Evolutionary conservation across 2,888 invertebrate genomes (phyloP).

Genomic region (Chrysina gloriosa): DNA sequence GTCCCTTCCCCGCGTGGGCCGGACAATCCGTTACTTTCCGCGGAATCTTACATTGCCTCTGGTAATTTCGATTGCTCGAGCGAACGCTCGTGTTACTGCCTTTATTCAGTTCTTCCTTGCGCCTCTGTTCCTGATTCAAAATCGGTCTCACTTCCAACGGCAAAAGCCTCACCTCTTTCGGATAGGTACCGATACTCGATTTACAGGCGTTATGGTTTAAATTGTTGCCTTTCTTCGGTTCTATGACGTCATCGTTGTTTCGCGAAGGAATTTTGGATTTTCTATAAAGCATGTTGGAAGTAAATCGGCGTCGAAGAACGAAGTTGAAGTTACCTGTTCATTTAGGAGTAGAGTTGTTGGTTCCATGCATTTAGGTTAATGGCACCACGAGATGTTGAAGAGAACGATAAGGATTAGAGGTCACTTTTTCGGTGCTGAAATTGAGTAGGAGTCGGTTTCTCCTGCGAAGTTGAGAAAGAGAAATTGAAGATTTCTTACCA

Average conservation of each 20-base stretch:
- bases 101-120: background rate
- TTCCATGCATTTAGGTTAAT: slow-evolving; percentile 4
- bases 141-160: slow-evolving; percentile 41
- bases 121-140: slow-evolving; percentile 24
- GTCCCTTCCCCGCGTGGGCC: background rate
- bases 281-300: background rate
- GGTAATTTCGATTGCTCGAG: background rate
- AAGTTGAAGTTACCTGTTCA: slow-evolving; percentile 23
- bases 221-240: slow-evolving; percentile 22
- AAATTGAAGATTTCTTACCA: background rate
- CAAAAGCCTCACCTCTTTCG: slow-evolving; percentile 36
- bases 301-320: background rate
- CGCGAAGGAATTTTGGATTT: background rate
- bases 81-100: background rate
- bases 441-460: background rate
- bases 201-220: slow-evolving; percentile 30
- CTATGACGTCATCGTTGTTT: slow-evolving; percentile 11
- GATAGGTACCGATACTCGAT: slow-evolving; percentile 37
- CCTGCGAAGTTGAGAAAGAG: background rate
- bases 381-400: too few species aligned
- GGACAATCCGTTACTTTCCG: too few species aligned
- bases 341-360: slow-evolving; percentile 13
- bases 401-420: too few species aligned
- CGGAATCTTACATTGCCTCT: background rate
- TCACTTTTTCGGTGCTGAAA: background rate